phyloP scores from a whole-genome alignment of 2,113 vertebrate species.

The Xenopus laevis region DNA sequence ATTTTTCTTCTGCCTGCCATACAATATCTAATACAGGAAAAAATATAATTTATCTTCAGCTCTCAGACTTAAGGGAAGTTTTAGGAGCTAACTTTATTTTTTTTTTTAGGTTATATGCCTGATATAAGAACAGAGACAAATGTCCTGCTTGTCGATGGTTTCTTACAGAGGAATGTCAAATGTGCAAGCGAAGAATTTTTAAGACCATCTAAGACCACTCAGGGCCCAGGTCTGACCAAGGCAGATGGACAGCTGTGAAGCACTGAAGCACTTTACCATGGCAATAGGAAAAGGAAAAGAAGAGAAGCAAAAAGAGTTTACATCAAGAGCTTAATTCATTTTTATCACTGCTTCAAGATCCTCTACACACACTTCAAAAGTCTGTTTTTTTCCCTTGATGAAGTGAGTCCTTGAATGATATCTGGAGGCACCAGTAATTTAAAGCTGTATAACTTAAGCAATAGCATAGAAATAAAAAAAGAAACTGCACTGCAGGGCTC shows the following conservation, averaged over 20 bases:
- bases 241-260: constrained; percentile 18
- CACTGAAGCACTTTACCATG: background rate
- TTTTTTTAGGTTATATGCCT: background rate
- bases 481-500: constrained; percentile 22
- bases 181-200: background rate
- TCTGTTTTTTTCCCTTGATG: constrained; percentile 37
- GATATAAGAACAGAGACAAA: background rate
- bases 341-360: constrained; percentile 44
- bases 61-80: background rate
- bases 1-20: background rate
- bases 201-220: background rate
- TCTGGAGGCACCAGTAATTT: constrained; percentile 43
- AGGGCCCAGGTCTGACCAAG: background rate
- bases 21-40: background rate
- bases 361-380: constrained; percentile 38
- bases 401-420: constrained; percentile 46
- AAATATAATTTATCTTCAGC: background rate
- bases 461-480: constrained; percentile 30
- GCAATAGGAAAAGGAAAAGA: background rate
- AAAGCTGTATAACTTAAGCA: constrained; percentile 37
- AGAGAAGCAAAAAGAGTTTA: constrained; percentile 8
- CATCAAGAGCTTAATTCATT: constrained; percentile 45
- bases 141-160: background rate
- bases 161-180: background rate
- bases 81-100: background rate